These are phyloP conservation scores for Chrysolina oricalcia DNA, from an alignment of 2,888 invertebrate species.

Conservation along the genomic window DNA sequence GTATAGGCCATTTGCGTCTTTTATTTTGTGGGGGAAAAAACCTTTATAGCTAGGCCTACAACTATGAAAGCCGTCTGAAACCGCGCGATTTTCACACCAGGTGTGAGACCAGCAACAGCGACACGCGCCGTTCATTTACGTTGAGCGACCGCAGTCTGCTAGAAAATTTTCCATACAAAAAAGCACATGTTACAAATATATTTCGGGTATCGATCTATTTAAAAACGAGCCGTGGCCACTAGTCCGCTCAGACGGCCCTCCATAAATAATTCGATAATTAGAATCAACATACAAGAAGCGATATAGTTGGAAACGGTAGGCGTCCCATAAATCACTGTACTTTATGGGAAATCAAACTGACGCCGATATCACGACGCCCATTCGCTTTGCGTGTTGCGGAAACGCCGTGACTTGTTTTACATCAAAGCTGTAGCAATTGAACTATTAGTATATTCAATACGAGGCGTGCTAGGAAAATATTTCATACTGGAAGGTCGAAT, in stretches of 20 bases:
- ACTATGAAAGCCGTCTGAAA: no score
- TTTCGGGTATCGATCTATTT: background rate
- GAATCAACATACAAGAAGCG: slow-evolving; percentile 19
- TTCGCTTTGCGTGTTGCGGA: slow-evolving; percentile 37
- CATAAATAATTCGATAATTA: slow-evolving; percentile 39
- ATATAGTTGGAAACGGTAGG: slow-evolving; percentile 27
- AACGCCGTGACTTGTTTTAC: slow-evolving; percentile 35
- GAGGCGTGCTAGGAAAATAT: background rate
- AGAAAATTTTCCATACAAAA: background rate
- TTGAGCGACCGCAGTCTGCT: background rate
- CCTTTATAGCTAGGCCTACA: no score
- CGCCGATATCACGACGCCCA: slow-evolving; percentile 43
- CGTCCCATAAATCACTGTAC: slow-evolving; percentile 40
- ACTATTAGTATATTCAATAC: background rate
- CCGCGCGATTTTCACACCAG: no score
- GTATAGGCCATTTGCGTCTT: no score
- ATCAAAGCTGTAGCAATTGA: slow-evolving; percentile 2
- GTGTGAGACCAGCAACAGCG: no score
- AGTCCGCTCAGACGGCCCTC: background rate
- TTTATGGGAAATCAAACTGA: slow-evolving; percentile 48
- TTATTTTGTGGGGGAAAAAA: no score
- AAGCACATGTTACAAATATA: background rate
- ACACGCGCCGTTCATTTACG: no score
- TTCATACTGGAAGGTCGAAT: background rate
- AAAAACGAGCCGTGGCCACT: background rate